phyloP scores from a whole-genome alignment of 2,797 vertebrate species.

The Odontamblyopus lacepedii region DNA sequence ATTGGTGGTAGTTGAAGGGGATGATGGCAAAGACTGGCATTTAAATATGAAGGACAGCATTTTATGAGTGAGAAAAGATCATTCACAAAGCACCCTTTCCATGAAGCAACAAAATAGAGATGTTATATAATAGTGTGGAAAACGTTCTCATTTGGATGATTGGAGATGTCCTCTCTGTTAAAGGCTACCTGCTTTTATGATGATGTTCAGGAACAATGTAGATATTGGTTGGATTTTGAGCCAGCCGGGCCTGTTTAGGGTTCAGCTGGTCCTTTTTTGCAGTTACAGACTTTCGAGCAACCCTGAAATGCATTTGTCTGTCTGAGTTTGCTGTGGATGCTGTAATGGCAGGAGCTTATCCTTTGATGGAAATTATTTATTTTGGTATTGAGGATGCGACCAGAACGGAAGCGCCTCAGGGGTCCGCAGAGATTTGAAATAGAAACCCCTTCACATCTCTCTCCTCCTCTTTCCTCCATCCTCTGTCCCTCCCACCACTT shows the following conservation, averaged over 20 bases:
- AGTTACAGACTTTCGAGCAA: slow-evolving; percentile 24
- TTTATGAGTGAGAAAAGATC: slow-evolving; percentile 33
- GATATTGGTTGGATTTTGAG: slow-evolving; percentile 22
- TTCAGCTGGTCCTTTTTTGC: slow-evolving; percentile 25
- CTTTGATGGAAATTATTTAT: slow-evolving; percentile 61
- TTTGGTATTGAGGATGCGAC: slow-evolving; percentile 58
- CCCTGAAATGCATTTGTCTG: slow-evolving; percentile 5
- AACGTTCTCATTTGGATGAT: slow-evolving; percentile 41
- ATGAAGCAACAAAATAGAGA: slow-evolving; percentile 44
- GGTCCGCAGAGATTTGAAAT: slow-evolving; percentile 65
- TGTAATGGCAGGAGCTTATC: slow-evolving; percentile 42
- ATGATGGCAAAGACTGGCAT: too few relatives aligned
- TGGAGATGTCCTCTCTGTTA: slow-evolving; percentile 30
- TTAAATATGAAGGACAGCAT: slow-evolving; percentile 9
- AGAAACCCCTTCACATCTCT: slow-evolving; percentile 55
- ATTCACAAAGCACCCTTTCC: slow-evolving; percentile 46
- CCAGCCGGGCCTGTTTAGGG: slow-evolving; percentile 23
- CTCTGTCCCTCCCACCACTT: slow-evolving; percentile 58
- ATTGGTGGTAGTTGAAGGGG: too few relatives aligned
- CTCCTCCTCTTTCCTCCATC: slow-evolving; percentile 20
- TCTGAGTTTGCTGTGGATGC: slow-evolving; percentile 33
- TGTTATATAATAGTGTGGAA: slow-evolving; percentile 58
- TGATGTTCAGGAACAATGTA: neutral
- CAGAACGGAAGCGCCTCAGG: slow-evolving; percentile 58
- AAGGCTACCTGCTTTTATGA: slow-evolving; percentile 25